Conservation (phyloP, 2,888 invertebrate species). For the Drosophila demipolita region DNA sequence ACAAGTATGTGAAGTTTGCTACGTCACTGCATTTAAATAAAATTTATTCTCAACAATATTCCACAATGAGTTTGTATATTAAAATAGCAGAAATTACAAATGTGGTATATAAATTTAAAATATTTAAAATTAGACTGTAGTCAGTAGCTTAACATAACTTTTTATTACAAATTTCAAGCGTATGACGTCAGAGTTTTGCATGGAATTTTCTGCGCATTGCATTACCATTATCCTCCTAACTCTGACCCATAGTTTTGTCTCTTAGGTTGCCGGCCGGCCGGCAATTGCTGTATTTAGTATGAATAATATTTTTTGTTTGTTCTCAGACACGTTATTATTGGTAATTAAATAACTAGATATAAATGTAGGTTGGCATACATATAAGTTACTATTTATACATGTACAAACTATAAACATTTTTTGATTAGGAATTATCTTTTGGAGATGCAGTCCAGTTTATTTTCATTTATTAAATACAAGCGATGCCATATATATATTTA, state of each 20-base stretch:
- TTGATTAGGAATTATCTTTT: background rate
- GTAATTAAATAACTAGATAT: background rate
- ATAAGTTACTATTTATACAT: background rate
- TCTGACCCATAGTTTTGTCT: background rate
- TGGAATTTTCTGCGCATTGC: background rate
- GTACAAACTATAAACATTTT: background rate
- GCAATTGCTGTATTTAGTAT: background rate
- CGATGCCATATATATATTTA: background rate
- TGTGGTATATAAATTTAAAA: background rate
- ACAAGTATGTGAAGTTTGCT: background rate
- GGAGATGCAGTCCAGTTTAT: background rate
- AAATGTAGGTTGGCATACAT: background rate
- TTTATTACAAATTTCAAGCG: background rate
- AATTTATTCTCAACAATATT: background rate
- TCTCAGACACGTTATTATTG: background rate
- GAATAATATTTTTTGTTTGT: background rate
- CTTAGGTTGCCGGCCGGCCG: conserved; percentile 16
- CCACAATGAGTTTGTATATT: background rate
- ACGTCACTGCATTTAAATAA: conserved; percentile 12
- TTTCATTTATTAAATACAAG: background rate
- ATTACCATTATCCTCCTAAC: background rate
- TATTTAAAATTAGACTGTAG: background rate
- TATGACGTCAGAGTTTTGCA: conserved; percentile 8
- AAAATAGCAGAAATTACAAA: background rate
- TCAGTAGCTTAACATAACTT: background rate